These are phyloP conservation scores for Progne subis DNA, from an alignment of 2,113 vertebrate genomes.

Conservation along the genomic window DNA sequence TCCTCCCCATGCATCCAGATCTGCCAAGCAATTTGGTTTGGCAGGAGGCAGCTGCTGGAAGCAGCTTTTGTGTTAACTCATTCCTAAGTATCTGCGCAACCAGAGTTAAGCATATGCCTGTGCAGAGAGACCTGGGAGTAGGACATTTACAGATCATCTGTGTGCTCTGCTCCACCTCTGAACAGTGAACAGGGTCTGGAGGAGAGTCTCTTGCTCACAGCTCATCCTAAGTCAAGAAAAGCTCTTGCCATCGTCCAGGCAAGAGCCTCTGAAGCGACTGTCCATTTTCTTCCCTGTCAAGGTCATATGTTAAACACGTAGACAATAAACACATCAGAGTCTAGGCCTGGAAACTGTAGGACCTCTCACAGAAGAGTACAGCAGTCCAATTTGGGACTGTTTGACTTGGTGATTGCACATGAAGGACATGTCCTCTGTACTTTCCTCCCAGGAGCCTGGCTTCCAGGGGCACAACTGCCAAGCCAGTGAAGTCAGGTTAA, in stretches of 20 bases:
- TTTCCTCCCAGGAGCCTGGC: neutral
- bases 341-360: neutral
- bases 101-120: neutral
- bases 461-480: neutral
- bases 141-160: neutral
- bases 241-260: neutral
- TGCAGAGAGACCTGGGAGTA: neutral
- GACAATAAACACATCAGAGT: neutral
- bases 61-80: neutral
- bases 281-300: neutral
- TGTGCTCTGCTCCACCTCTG: neutral
- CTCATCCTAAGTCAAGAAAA: fast-evolving
- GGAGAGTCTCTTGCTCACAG: neutral
- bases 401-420: neutral
- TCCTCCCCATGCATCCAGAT: neutral
- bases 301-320: neutral
- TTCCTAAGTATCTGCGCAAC: neutral
- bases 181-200: neutral
- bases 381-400: neutral
- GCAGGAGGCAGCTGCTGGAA: neutral
- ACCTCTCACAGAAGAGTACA: neutral
- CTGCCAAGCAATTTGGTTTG: constrained; percentile 8
- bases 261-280: neutral
- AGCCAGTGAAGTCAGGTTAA: neutral
- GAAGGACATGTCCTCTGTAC: neutral